Evolutionary conservation across 2,797 vertebrate genomes (phyloP).

Genomic region (Rhinogobio ventralis): DNA sequence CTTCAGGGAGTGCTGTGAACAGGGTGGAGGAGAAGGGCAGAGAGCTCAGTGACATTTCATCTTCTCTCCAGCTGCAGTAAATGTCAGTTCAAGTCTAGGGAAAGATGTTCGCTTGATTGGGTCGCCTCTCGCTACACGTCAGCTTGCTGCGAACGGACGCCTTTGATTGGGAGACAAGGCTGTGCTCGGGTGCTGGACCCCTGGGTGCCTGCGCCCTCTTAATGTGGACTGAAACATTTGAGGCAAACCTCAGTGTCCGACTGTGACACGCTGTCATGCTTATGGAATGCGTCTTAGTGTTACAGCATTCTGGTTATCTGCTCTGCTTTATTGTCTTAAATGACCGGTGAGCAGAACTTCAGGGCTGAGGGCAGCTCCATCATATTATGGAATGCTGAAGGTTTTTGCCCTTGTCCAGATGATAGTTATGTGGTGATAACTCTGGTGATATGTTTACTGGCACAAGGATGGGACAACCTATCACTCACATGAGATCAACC

Average conservation of each 20-base stretch:
- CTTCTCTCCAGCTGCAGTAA: constrained; percentile 59
- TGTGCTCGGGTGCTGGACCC: neutral
- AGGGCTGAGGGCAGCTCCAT: neutral
- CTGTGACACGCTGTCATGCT: neutral
- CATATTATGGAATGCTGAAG: neutral
- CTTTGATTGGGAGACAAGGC: constrained; percentile 52
- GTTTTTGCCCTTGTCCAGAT: neutral
- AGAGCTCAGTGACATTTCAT: constrained; percentile 57
- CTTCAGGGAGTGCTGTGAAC: neutral
- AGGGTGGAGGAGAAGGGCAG: neutral
- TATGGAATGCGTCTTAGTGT: neutral
- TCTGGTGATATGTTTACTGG: neutral
- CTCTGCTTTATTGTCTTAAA: neutral
- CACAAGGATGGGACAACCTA: neutral
- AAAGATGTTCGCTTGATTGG: constrained; percentile 70
- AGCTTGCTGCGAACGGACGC: constrained; percentile 46
- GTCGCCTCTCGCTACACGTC: constrained; percentile 71
- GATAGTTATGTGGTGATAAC: too few species aligned
- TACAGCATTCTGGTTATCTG: neutral
- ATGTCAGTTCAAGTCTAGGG: constrained; percentile 61
- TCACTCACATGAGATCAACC: neutral
- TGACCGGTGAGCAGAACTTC: neutral
- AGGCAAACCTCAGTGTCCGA: neutral
- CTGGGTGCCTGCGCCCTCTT: neutral
- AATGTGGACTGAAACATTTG: constrained; percentile 37